These are phyloP conservation scores for Pitta sordida DNA, from an alignment of 2,113 vertebrate genomes.

Conservation along the genomic window DNA sequence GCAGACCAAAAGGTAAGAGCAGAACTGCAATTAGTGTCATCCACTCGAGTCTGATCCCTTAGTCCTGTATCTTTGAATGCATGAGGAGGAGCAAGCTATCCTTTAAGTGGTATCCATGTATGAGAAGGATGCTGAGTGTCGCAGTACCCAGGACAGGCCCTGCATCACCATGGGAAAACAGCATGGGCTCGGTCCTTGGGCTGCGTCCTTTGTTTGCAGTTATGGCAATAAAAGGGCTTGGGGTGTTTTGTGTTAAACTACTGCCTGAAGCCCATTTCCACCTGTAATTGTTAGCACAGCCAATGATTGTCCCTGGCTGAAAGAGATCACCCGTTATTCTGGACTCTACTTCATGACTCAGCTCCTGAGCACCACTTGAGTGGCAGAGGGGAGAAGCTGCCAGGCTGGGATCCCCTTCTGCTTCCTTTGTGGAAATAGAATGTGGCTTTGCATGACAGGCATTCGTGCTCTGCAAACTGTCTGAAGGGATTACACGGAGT, in stretches of 20 bases:
- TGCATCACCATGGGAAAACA: fast-evolving
- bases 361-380: background rate
- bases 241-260: background rate
- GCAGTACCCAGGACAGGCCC: too few relatives aligned
- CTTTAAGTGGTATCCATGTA: background rate
- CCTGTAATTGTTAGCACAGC: background rate
- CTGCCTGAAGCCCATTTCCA: conserved; percentile 18
- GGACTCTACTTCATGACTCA: background rate
- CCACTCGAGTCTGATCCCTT: background rate
- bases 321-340: background rate
- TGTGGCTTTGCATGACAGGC: background rate
- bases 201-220: background rate
- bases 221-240: background rate
- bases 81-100: background rate
- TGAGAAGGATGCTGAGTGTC: background rate
- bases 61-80: background rate
- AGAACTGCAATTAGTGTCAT: background rate
- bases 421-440: background rate
- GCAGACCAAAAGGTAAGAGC: background rate
- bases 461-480: background rate
- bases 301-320: background rate
- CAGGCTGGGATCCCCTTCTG: conserved; percentile 6
- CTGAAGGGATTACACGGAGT: background rate
- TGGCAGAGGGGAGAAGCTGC: background rate
- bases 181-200: fast-evolving